A percentile compares a stretch with the other conserved stretches of the same genome.
Evolutionary conservation across 1,140 invertebrate genomes (phyloP).

Genomic region (Leptinotarsa undecemlineata): DNA sequence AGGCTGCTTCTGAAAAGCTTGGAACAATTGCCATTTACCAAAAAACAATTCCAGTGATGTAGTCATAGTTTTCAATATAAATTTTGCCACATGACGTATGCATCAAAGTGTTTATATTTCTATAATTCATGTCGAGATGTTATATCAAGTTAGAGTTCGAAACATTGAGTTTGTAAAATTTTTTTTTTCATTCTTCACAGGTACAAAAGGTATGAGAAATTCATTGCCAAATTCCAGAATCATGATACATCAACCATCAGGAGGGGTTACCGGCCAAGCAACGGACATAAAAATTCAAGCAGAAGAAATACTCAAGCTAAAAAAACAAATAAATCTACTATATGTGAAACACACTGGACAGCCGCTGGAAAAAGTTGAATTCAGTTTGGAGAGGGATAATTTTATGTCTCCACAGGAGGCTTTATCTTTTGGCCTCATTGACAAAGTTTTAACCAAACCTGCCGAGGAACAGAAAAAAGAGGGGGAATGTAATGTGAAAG

Average conservation of each 20-base stretch:
- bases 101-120: too few relatives aligned
- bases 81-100: too few relatives aligned
- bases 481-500: background rate
- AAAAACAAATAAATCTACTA: slow-evolving; percentile 85
- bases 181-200: slow-evolving; percentile 2
- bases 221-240: slow-evolving; percentile 96
- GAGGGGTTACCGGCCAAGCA: slow-evolving; percentile 90
- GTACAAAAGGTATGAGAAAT: slow-evolving; percentile 59
- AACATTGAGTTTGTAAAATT: background rate
- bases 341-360: slow-evolving; percentile 95
- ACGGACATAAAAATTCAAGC: slow-evolving; percentile 98
- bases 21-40: too few relatives aligned
- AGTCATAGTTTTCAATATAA: too few relatives aligned
- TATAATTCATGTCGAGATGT: too few relatives aligned
- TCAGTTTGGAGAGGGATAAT: slow-evolving; percentile 88
- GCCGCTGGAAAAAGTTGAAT: slow-evolving; percentile 74
- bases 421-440: slow-evolving; percentile 92
- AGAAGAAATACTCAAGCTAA: slow-evolving; percentile 93
- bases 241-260: slow-evolving; percentile 98
- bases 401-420: slow-evolving; percentile 92
- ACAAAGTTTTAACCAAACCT: slow-evolving; percentile 72
- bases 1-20: too few relatives aligned
- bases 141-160: too few relatives aligned
- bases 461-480: slow-evolving; percentile 25
- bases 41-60: too few relatives aligned